Evolutionary conservation across 2,888 invertebrate species (phyloP).

Genomic region (Anaspis maculata): DNA sequence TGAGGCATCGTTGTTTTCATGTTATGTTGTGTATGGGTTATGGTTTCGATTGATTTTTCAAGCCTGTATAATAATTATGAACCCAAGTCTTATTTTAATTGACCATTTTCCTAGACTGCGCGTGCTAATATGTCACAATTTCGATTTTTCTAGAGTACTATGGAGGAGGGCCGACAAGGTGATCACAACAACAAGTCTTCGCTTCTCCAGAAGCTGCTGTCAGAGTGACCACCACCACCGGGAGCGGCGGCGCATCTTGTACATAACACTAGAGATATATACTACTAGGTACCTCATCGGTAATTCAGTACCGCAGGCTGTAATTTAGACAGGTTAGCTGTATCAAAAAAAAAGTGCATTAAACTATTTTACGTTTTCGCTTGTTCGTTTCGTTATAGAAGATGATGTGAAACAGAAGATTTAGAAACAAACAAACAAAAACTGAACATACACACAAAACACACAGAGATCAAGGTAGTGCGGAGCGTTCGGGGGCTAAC

Average conservation of each 20-base stretch:
- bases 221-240: conserved; percentile 60
- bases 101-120: too few species aligned
- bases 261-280: conserved; percentile 44
- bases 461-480: too few species aligned
- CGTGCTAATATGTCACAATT: too few species aligned
- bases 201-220: conserved; percentile 76
- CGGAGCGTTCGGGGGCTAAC: conserved; percentile 32
- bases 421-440: too few species aligned
- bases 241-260: too few species aligned
- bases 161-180: conserved; percentile 66
- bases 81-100: too few species aligned
- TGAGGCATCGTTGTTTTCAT: too few species aligned
- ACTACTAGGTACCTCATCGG: conserved; percentile 45
- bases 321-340: conserved; percentile 45
- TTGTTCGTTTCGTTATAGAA: conserved; percentile 36
- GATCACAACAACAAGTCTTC: conserved; percentile 67
- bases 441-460: too few species aligned
- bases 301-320: conserved; percentile 43
- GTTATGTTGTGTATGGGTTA: too few species aligned
- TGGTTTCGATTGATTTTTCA: too few species aligned
- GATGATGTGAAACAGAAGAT: too few species aligned
- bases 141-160: conserved; percentile 58
- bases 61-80: too few species aligned
- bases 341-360: conserved; percentile 46
- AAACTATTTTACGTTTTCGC: conserved; percentile 40